Conservation (phyloP, 2,113 vertebrate genomes). For the Diadophis punctatus region DNA sequence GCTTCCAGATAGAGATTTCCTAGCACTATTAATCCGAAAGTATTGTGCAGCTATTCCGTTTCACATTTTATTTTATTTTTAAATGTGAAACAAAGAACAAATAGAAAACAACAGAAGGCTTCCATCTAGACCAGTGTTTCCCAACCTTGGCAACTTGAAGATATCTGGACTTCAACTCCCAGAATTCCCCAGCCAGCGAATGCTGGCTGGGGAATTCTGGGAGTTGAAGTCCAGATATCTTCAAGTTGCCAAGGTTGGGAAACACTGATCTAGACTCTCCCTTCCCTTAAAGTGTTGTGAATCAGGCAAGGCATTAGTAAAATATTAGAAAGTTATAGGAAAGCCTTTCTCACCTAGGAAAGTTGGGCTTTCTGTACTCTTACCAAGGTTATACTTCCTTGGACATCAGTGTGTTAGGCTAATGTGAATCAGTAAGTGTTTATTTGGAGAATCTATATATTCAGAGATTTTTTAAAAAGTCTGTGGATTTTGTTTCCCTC, state of each 20-base stretch:
- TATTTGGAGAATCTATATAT: constrained; percentile 4
- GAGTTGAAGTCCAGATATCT: too few species aligned
- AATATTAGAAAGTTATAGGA: background rate
- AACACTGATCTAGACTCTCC: too few species aligned
- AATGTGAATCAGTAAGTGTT: background rate
- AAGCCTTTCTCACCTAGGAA: background rate
- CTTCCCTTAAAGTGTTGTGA: background rate
- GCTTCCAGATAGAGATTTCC: background rate
- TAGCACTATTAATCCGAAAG: background rate
- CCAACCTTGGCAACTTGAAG: too few species aligned
- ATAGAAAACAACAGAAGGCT: background rate
- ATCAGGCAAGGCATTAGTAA: background rate
- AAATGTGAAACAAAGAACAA: background rate
- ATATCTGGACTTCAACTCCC: too few species aligned
- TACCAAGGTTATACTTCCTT: background rate
- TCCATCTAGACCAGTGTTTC: background rate
- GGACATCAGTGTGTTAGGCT: background rate
- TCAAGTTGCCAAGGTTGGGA: too few species aligned
- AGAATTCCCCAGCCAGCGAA: too few species aligned
- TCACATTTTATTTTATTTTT: background rate
- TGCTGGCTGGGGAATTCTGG: too few species aligned
- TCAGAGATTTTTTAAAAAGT: background rate
- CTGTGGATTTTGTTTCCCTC: background rate
- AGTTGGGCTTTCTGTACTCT: background rate
- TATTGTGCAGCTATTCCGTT: background rate